phyloP scores from a whole-genome alignment of 2,888 invertebrate species.

The Busseola fusca region DNA sequence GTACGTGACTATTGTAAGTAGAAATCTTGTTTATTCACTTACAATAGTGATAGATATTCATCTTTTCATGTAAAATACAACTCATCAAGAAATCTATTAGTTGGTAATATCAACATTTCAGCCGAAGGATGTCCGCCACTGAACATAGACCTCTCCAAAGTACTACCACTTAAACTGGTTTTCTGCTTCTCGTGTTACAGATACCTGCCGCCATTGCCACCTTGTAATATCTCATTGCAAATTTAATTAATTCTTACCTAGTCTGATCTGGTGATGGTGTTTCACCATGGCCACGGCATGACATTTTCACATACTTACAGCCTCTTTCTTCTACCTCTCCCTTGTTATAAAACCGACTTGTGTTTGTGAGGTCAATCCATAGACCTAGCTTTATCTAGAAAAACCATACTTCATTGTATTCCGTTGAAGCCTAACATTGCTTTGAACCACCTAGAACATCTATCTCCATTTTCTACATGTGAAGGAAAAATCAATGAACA shows the following conservation, averaged over 20 bases:
- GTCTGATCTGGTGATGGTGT: constrained; percentile 96
- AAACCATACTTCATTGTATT: constrained; percentile 9
- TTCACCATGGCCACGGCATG: constrained; percentile 97
- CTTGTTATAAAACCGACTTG: constrained; percentile 96
- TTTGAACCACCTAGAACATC: not conserved
- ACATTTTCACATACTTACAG: constrained; percentile 95
- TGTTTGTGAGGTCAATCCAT: constrained; percentile 99
- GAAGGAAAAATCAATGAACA: not conserved
- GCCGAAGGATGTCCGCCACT: not conserved
- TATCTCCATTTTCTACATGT: not conserved
- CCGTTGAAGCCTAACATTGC: not conserved
- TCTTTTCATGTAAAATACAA: not conserved
- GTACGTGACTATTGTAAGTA: constrained; percentile 22
- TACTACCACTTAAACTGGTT: not conserved
- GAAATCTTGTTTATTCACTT: not conserved
- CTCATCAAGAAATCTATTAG: not conserved
- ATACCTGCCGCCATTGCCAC: not conserved
- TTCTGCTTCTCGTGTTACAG: not conserved
- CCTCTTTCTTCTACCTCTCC: constrained; percentile 92
- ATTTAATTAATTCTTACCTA: constrained; percentile 65
- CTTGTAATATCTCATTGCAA: not conserved
- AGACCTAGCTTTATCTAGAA: constrained; percentile 95
- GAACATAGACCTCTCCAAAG: not conserved
- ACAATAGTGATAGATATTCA: not conserved
- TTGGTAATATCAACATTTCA: not conserved